Conservation (phyloP, 2,797 vertebrate species). For the Chelmon rostratus region DNA sequence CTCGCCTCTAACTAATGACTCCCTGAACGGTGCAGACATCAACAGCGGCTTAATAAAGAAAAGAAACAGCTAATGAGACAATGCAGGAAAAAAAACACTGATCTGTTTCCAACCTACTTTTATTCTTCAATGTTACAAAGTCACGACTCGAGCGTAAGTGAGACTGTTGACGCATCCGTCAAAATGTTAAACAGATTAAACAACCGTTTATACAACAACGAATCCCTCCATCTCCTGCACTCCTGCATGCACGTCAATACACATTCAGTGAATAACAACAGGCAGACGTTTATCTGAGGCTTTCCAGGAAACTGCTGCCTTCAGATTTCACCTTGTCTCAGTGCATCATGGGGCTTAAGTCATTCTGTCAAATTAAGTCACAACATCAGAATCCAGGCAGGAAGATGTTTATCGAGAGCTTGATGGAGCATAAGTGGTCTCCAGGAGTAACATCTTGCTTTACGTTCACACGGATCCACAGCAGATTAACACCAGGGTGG, state of each 20-base stretch:
- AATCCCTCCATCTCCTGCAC: neutral
- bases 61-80: constrained; percentile 32
- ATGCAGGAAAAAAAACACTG: neutral
- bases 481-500: neutral
- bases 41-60: constrained; percentile 38
- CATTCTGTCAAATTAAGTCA: constrained; percentile 12
- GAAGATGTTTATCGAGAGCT: neutral
- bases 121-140: neutral
- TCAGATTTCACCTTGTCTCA: constrained; percentile 7
- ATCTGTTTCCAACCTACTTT: neutral
- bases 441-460: neutral
- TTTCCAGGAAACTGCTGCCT: constrained; percentile 19
- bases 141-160: neutral
- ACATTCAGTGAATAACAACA: neutral
- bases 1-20: constrained; percentile 52
- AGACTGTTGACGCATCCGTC: neutral
- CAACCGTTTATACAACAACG: neutral
- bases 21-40: constrained; percentile 24
- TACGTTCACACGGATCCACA: neutral
- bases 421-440: constrained; percentile 12
- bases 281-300: neutral
- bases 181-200: neutral
- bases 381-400: neutral
- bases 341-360: neutral
- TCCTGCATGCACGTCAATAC: neutral